A percentile compares a stretch with the other conserved stretches of the same genome.
Evolutionary conservation across 2,888 invertebrate genomes (phyloP).

Genomic region (Nomada hirtipes): DNA sequence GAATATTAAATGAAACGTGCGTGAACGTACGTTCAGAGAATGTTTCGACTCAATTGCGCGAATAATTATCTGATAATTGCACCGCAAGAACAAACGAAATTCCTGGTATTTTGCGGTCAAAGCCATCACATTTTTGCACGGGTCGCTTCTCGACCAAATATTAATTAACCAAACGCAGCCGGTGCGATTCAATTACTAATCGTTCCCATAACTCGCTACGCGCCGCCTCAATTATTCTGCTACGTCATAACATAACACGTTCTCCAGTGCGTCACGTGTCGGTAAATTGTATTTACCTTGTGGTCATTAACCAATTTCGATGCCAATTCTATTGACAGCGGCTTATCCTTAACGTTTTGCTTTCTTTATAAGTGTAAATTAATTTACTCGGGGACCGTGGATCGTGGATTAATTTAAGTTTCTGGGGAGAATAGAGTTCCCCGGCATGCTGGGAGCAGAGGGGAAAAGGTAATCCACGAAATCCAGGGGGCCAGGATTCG

Average conservation of each 20-base stretch:
- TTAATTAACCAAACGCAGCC: constrained; percentile 45
- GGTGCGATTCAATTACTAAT: constrained; percentile 24
- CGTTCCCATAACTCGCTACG: constrained; percentile 40
- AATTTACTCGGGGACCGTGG: background rate
- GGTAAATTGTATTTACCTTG: background rate
- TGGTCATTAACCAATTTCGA: background rate
- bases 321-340: background rate
- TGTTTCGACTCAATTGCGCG: background rate
- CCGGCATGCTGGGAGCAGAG: background rate
- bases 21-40: background rate
- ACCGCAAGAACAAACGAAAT: background rate
- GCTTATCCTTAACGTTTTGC: background rate
- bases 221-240: too few relatives aligned
- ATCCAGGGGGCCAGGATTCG: background rate
- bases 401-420: background rate
- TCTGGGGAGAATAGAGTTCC: background rate
- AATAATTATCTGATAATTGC: constrained; percentile 10
- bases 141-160: constrained; percentile 8
- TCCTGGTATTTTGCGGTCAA: background rate
- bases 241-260: background rate
- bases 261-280: background rate
- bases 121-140: background rate
- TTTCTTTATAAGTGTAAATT: background rate
- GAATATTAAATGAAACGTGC: constrained; percentile 2
- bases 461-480: background rate